phyloP scores from a whole-genome alignment of 2,113 vertebrate species.

The Macrotis lagotis region DNA sequence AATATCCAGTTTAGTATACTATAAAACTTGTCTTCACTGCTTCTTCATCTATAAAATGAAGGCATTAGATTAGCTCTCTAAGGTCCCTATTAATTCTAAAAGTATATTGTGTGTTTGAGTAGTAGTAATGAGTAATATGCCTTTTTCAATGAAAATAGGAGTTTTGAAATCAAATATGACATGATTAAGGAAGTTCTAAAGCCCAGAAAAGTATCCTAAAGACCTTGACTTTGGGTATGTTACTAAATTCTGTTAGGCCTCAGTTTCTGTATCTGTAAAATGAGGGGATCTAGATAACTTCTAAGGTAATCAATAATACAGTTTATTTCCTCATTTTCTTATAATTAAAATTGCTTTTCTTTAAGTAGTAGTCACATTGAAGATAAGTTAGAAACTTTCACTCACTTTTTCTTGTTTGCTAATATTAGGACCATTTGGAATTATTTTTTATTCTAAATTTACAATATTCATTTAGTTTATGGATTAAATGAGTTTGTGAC shows the following conservation, averaged over 20 bases:
- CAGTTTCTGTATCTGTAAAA: background rate
- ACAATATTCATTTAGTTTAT: background rate
- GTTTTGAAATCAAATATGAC: constrained; percentile 13
- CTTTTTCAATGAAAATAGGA: background rate
- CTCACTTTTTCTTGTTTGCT: background rate
- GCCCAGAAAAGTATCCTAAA: background rate
- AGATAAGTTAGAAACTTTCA: background rate
- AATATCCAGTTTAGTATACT: background rate
- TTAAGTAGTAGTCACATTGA: background rate
- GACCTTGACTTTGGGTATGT: background rate
- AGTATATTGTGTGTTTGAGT: constrained; percentile 6
- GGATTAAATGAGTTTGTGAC: background rate
- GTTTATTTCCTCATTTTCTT: background rate
- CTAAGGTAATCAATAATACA: background rate
- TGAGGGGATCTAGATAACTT: background rate
- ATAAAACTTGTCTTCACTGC: background rate
- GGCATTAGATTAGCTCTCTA: background rate
- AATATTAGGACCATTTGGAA: background rate
- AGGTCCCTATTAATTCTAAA: constrained; percentile 10
- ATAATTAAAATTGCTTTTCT: background rate
- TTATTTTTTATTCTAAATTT: background rate
- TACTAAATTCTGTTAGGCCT: background rate
- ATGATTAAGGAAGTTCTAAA: background rate
- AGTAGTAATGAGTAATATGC: constrained; percentile 17
- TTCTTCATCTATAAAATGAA: constrained; percentile 45